Conservation (phyloP, 1,140 invertebrate genomes). For the Vollenhovia emeryi region DNA sequence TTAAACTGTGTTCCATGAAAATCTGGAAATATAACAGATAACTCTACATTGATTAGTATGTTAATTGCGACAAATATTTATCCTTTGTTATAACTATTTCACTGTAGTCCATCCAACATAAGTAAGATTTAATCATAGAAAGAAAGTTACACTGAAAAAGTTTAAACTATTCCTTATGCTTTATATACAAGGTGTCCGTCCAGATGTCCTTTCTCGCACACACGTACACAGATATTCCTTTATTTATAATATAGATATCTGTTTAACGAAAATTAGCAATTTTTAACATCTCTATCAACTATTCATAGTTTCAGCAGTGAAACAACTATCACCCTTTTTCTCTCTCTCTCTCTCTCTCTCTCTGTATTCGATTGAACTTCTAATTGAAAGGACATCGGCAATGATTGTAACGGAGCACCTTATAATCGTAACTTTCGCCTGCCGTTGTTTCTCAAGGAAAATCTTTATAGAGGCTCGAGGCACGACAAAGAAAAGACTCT, state of each 20-base stretch:
- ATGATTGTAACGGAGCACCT: background rate
- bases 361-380: background rate
- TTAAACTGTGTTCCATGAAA: slow-evolving; percentile 24
- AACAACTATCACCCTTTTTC: background rate
- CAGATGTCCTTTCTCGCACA: background rate
- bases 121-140: slow-evolving; percentile 29
- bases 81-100: slow-evolving; percentile 14
- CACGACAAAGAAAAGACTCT: slow-evolving; percentile 30
- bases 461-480: slow-evolving; percentile 9
- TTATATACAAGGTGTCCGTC: slow-evolving; percentile 29
- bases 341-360: too few species aligned
- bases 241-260: slow-evolving; percentile 19
- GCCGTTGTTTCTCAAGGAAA: background rate
- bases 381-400: slow-evolving; percentile 27
- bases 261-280: slow-evolving; percentile 4
- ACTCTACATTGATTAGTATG: slow-evolving; percentile 49
- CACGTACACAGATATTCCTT: background rate
- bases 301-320: background rate
- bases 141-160: slow-evolving; percentile 33
- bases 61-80: slow-evolving; percentile 51
- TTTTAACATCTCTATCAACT: slow-evolving; percentile 36
- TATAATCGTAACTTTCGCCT: slow-evolving; percentile 1
- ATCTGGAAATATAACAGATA: slow-evolving; percentile 50
- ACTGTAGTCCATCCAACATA: slow-evolving; percentile 23
- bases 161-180: slow-evolving; percentile 22